Evolutionary conservation across 2,113 vertebrate genomes (phyloP).

Genomic region (Ptychochromis oligacanthus): DNA sequence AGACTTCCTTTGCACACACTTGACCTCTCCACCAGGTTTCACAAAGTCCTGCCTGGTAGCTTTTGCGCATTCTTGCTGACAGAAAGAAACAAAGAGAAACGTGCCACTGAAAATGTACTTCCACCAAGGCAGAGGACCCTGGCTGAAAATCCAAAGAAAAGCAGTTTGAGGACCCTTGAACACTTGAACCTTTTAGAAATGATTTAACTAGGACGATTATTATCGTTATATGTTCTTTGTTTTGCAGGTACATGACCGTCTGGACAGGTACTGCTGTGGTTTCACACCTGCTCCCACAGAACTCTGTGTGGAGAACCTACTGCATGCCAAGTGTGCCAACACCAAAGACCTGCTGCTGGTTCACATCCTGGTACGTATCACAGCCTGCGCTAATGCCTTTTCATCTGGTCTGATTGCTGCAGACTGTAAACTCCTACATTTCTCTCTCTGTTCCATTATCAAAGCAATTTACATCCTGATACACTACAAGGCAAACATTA

Average conservation of each 20-base stretch:
- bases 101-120: background rate
- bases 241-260: slow-evolving; percentile 88
- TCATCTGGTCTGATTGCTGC: background rate
- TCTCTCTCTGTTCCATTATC: background rate
- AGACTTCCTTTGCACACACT: background rate
- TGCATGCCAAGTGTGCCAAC: slow-evolving; percentile 86
- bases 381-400: background rate
- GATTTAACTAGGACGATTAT: too few relatives aligned
- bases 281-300: slow-evolving; percentile 87
- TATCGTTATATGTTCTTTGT: background rate
- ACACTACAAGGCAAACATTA: background rate
- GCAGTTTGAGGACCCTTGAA: background rate
- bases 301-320: slow-evolving; percentile 88
- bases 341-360: slow-evolving; percentile 85
- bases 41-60: background rate
- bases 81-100: background rate
- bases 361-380: slow-evolving; percentile 89
- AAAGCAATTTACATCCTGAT: background rate
- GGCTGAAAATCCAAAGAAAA: background rate
- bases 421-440: background rate
- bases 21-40: background rate
- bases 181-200: background rate
- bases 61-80: background rate
- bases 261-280: slow-evolving; percentile 94
- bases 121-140: too few relatives aligned